A percentile compares a stretch with the other conserved stretches of the same genome.
Evolutionary conservation across 2,888 invertebrate species (phyloP).

Genomic region (Ornithoptera alexandrae): DNA sequence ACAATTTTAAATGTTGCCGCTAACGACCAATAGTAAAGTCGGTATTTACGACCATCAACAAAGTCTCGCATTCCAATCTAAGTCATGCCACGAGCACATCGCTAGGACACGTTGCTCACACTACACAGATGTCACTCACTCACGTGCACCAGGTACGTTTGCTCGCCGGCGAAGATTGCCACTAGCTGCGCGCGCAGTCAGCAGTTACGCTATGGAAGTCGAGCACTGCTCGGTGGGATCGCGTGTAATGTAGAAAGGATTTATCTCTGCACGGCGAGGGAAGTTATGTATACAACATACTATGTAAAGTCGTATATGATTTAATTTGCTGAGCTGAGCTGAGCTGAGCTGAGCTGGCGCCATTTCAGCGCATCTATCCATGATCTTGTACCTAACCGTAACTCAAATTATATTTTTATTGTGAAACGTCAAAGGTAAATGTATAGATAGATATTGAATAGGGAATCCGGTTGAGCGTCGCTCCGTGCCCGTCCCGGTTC

Average conservation of each 20-base stretch:
- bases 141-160: not conserved
- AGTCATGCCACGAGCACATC: conserved; percentile 28
- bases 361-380: no score
- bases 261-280: conserved; percentile 7
- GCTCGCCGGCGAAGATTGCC: not conserved
- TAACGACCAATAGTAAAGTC: not conserved
- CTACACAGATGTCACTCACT: conserved; percentile 7
- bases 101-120: conserved; percentile 1
- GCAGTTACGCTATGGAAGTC: not conserved
- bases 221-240: conserved; percentile 3
- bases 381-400: no score
- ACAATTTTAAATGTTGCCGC: no score
- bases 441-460: no score
- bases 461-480: no score
- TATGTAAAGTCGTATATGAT: no score
- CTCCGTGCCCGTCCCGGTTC: no score
- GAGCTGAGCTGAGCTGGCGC: no score
- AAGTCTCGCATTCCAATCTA: conserved; percentile 21
- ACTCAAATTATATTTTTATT: no score
- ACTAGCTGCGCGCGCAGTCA: not conserved
- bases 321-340: no score
- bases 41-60: conserved; percentile 9
- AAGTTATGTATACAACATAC: no score
- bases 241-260: not conserved
- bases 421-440: no score